A percentile compares a stretch with the other conserved stretches of the same genome.
Conservation (phyloP, 2,888 invertebrate species). For the Alcis repandata region DNA sequence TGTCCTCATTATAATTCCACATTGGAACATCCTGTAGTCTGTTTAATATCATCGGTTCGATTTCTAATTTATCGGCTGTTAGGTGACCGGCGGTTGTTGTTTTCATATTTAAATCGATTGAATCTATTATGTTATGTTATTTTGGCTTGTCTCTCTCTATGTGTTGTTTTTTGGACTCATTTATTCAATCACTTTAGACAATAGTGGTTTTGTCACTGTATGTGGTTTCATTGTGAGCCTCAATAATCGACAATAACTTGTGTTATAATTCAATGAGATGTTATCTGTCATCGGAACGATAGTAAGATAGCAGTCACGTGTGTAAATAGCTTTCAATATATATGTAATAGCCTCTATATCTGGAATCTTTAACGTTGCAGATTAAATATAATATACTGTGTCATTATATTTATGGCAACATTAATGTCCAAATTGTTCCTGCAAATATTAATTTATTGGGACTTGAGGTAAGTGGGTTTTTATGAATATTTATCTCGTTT, state of each 20-base stretch:
- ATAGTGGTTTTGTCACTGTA: slow-evolving; percentile 18
- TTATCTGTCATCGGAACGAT: slow-evolving; percentile 17
- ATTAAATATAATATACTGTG: slow-evolving; percentile 28
- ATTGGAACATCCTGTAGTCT: slow-evolving; percentile 14
- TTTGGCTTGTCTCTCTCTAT: slow-evolving; percentile 1
- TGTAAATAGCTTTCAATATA: slow-evolving; percentile 17
- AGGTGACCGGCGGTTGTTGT: slow-evolving; percentile 29
- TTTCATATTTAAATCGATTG: slow-evolving; percentile 32
- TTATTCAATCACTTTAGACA: slow-evolving; percentile 17
- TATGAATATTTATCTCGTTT: slow-evolving; percentile 14
- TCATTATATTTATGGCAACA: slow-evolving; percentile 27
- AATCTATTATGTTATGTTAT: slow-evolving; percentile 22
- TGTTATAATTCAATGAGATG: slow-evolving; percentile 13
- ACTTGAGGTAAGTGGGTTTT: neutral
- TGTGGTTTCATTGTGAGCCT: slow-evolving; percentile 1
- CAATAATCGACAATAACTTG: neutral
- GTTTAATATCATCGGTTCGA: slow-evolving; percentile 13
- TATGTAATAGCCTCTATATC: slow-evolving; percentile 4
- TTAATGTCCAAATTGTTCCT: slow-evolving; percentile 19
- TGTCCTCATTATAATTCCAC: slow-evolving; percentile 16
- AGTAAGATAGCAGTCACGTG: neutral
- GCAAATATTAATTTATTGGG: slow-evolving; percentile 20
- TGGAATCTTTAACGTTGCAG: slow-evolving; percentile 20
- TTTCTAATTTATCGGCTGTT: slow-evolving; percentile 28
- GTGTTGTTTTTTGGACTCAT: slow-evolving; percentile 15